Percentiles rank a stretch among this genome's conserved stretches.
Evolutionary conservation across 2,113 vertebrate species (phyloP).

Genomic region (Campylomormyrus numenius): DNA sequence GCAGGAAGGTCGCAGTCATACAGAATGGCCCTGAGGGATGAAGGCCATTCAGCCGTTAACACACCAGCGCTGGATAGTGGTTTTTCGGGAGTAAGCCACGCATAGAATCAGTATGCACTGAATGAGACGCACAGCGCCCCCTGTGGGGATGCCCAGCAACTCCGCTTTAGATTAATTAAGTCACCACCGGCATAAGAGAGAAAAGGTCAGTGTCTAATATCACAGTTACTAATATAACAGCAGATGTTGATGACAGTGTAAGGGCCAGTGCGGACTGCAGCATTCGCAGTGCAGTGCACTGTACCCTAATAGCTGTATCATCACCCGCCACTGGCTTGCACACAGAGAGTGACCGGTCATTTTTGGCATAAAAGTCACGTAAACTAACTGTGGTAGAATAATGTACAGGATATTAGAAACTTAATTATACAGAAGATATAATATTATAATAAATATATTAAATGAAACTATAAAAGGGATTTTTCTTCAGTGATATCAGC

Average conservation of each 20-base stretch:
- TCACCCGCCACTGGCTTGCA: too few relatives aligned
- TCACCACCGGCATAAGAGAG: not conserved
- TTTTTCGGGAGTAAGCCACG: not conserved
- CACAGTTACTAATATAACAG: not conserved
- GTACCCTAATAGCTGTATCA: not conserved
- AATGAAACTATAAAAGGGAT: not conserved
- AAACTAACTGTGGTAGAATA: not conserved
- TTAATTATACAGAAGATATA: not conserved
- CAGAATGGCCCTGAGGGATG: not conserved
- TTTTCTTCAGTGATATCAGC: not conserved
- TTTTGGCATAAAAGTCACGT: not conserved
- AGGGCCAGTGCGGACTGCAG: not conserved
- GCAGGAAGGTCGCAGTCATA: not conserved
- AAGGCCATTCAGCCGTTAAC: not conserved
- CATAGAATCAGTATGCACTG: not conserved
- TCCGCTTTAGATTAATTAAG: not conserved
- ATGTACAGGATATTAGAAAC: not conserved
- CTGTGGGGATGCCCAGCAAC: not conserved
- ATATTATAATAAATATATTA: not conserved
- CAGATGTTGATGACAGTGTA: not conserved
- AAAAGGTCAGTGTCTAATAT: not conserved
- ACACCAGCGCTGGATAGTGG: not conserved
- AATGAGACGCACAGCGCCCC: not conserved
- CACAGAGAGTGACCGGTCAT: too few relatives aligned
- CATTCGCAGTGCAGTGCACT: not conserved